A percentile compares a stretch with the other conserved stretches of the same genome.
Conservation (phyloP, 1,140 invertebrate species). For the Globodera ellingtonae region DNA sequence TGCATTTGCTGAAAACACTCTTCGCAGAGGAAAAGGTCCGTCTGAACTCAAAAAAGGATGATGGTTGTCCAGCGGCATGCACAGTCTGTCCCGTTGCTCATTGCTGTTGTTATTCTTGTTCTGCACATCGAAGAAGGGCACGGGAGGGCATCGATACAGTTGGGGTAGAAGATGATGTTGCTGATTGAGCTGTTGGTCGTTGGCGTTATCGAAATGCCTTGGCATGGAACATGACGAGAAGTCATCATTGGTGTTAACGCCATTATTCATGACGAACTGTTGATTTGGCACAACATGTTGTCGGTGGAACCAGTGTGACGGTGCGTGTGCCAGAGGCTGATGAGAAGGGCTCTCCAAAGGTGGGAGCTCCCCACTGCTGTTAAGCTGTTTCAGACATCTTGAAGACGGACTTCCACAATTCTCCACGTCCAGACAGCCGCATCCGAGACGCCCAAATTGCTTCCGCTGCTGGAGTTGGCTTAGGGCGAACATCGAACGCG, state of each 20-base stretch:
- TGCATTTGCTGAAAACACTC: constrained; percentile 19
- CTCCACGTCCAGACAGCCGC: background rate
- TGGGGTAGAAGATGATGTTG: background rate
- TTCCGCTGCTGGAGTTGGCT: constrained; percentile 6
- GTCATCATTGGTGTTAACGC: too few relatives aligned
- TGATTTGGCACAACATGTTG: constrained; percentile 5
- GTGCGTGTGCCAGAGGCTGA: constrained; percentile 9
- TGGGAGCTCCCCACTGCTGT: background rate
- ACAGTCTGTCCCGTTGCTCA: background rate
- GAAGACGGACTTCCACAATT: constrained; percentile 11
- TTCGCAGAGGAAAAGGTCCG: constrained; percentile 16
- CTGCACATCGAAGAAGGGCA: background rate
- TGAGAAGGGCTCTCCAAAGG: background rate
- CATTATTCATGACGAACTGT: constrained; percentile 1
- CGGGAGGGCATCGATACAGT: background rate
- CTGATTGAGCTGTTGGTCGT: background rate
- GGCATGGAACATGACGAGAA: too few relatives aligned
- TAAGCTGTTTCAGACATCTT: background rate
- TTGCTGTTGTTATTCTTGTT: background rate
- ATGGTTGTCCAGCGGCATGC: constrained; percentile 6
- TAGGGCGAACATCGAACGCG: constrained; percentile 25
- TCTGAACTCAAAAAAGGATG: background rate
- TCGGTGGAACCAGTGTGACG: constrained; percentile 15
- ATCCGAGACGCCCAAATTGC: background rate
- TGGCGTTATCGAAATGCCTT: background rate